phyloP scores from a whole-genome alignment of 2,888 invertebrate genomes.

The Hecatera dysodea region DNA sequence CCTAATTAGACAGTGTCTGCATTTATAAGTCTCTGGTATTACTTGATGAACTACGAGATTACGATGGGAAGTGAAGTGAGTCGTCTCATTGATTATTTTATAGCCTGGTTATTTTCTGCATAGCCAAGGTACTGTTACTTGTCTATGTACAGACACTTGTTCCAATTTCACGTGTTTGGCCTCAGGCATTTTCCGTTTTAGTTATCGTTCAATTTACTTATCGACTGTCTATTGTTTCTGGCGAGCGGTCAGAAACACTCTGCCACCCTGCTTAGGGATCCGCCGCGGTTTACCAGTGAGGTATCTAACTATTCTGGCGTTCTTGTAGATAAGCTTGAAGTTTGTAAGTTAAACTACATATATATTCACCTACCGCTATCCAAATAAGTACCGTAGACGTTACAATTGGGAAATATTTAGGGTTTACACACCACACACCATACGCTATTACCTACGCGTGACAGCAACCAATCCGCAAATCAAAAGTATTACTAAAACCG shows the following conservation, averaged over 20 bases:
- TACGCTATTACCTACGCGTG: no score
- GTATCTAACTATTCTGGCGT: neutral
- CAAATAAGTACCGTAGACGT: no score
- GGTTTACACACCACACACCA: no score
- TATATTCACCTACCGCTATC: no score
- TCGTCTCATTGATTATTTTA: slow-evolving; percentile 31
- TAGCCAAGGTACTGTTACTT: slow-evolving; percentile 21
- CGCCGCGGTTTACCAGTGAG: no score
- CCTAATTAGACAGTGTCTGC: slow-evolving; percentile 45
- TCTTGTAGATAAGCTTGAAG: neutral
- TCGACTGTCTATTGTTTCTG: slow-evolving; percentile 49
- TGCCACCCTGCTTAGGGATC: neutral
- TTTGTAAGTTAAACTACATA: neutral
- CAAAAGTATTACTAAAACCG: no score
- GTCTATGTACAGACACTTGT: slow-evolving; percentile 28
- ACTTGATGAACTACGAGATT: slow-evolving; percentile 35
- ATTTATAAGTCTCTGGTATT: slow-evolving; percentile 22
- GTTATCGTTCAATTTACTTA: slow-evolving; percentile 33
- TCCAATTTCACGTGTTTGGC: slow-evolving; percentile 12
- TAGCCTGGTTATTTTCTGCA: slow-evolving; percentile 19
- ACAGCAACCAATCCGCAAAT: no score
- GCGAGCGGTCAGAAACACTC: neutral
- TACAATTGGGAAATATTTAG: no score
- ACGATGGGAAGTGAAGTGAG: slow-evolving; percentile 36
- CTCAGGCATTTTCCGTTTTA: slow-evolving; percentile 35